These are phyloP conservation scores for Drosophila antonietae DNA, from an alignment of 2,888 invertebrate genomes.

Conservation along the genomic window DNA sequence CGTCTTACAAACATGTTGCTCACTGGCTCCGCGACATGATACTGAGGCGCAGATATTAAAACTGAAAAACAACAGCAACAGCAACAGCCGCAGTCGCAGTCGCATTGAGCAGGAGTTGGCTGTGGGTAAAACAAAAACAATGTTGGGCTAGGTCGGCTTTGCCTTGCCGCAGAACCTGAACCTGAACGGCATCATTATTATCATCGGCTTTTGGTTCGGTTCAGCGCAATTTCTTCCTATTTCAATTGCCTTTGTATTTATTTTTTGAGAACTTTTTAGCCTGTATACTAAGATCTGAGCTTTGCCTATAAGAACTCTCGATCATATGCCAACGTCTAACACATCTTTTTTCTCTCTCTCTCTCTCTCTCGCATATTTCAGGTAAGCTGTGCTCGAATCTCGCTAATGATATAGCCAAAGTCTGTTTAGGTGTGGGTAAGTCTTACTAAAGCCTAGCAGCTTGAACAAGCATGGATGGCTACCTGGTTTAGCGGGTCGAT, in stretches of 20 bases:
- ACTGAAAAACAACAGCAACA: slow-evolving; percentile 41
- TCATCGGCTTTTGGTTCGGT: slow-evolving; percentile 66
- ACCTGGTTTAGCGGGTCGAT: background rate
- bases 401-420: background rate
- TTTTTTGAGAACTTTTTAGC: background rate
- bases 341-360: slow-evolving; percentile 8
- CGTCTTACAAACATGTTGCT: slow-evolving; percentile 76
- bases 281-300: no score
- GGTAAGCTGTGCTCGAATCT: slow-evolving; percentile 51
- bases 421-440: slow-evolving; percentile 17
- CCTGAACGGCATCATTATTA: slow-evolving; percentile 61
- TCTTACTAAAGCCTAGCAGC: background rate
- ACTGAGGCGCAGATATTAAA: slow-evolving; percentile 73
- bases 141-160: slow-evolving; percentile 66
- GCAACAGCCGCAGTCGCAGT: background rate
- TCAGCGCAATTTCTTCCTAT: slow-evolving; percentile 36
- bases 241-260: slow-evolving; percentile 15
- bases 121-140: slow-evolving; percentile 63
- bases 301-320: background rate
- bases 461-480: background rate
- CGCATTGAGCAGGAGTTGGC: slow-evolving; percentile 25
- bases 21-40: slow-evolving; percentile 77
- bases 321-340: slow-evolving; percentile 21
- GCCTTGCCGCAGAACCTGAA: slow-evolving; percentile 48
- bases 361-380: slow-evolving; percentile 36